Conservation (phyloP, 2,797 vertebrate genomes). For the Gymnothorax reevesii region DNA sequence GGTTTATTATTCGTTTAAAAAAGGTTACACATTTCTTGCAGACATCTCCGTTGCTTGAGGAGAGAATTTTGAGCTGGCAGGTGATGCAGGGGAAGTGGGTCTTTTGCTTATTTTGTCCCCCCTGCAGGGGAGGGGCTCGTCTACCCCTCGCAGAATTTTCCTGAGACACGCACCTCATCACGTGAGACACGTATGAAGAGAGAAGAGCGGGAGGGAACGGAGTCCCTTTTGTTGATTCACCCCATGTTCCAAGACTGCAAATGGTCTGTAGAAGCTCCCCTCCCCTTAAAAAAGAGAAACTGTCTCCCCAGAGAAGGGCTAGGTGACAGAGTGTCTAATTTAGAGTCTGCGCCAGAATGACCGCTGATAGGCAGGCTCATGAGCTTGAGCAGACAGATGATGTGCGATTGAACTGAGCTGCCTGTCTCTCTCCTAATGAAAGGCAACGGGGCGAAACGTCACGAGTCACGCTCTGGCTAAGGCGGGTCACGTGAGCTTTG, state of each 20-base stretch:
- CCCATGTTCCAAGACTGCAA: not conserved
- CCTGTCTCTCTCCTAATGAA: constrained; percentile 18
- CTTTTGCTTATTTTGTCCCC: not conserved
- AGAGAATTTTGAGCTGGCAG: not conserved
- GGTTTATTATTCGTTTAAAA: not conserved
- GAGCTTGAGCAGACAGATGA: constrained; percentile 18
- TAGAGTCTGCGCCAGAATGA: constrained; percentile 14
- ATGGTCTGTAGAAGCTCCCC: constrained; percentile 4
- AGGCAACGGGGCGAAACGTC: constrained; percentile 2
- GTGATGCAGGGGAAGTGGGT: not conserved
- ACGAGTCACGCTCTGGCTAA: not conserved
- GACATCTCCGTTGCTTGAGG: not conserved
- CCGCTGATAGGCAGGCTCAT: constrained; percentile 13
- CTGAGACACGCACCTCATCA: not conserved
- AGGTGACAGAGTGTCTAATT: constrained; percentile 22
- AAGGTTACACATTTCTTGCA: not conserved
- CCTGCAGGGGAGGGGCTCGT: not conserved
- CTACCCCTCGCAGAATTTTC: not conserved
- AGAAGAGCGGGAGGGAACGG: not conserved
- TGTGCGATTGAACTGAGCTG: constrained; percentile 9
- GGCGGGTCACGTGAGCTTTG: not conserved
- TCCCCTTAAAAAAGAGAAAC: constrained; percentile 6
- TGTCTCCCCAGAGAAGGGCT: constrained; percentile 13
- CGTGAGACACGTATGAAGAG: not conserved
- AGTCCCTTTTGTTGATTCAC: constrained; percentile 12